Base-by-base conservation (phyloP, 1,140 invertebrate genomes). In the Ruditapes philippinarum region DNA sequence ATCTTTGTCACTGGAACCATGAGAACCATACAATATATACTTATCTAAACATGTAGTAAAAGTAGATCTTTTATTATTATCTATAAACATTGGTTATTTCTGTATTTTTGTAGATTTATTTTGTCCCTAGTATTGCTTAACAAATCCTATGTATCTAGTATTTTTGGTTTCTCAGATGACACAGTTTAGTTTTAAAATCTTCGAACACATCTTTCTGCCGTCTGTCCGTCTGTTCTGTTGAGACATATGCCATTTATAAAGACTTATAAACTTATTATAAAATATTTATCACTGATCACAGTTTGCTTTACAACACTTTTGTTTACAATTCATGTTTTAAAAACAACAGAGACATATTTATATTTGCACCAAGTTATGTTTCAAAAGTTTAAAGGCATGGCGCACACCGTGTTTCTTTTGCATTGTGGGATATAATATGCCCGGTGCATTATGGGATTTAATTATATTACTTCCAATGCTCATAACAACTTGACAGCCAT, bases 131-230 rank as follows among this genome's bases (percentile, higher is more conserved):
- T 45, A 5, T 7, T 5, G 5, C 5, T 5, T 45, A 45, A 14
- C 5, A 45, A 14, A 38, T 70, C 65, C 65, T 70, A 70, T 70
- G 65, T 70, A 70, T 70, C 65, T 70, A 70, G 65, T 70, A 40
- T 70, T 36, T n/a, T 70, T 38, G 9, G 36, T 70, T 70, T 70
- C 36, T 17, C 65, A 70, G 5, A 38, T 11, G 3, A 19, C 33
- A 28, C 65, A 19, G 11, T 70, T 70, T 70, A 70, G 65, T 65
- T 65, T 65, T 65, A 65, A 5, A 38, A 28, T 38, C 65, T 70
- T 65, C 60, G 11, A 22, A 70, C 65, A 70, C 33, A 7, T 57
- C 7, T 57, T 57, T 57, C 54, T 57, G 54, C 54, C 5, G 25
- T n/a, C 54, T 45, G 25, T 57, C 17, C 54, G n/a, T 57, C 54